Base-by-base conservation (phyloP, 2,888 invertebrate genomes). In the Lordiphosa andalusiaca region DNA sequence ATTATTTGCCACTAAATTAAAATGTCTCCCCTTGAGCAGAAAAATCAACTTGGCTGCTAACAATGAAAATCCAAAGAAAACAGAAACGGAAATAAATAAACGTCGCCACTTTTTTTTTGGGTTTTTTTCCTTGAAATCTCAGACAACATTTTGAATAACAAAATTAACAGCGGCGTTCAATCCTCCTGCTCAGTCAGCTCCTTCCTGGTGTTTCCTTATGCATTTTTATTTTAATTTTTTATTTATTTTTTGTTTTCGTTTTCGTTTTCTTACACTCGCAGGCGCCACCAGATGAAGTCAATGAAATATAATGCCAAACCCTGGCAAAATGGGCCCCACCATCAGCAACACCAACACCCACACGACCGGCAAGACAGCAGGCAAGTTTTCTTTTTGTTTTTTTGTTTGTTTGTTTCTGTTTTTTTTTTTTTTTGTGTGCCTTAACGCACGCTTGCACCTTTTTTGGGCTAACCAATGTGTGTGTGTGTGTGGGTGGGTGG, bases 11-110 rank as follows among this genome's bases (percentile, higher is more conserved):
- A 71, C 61, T 61, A 80, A 74, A 72, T 74, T 69, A 67, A 71
- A 77, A 77, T 62, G 60, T 36, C 1, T 44, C 44, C 30, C 48
- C 63, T 9, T 53, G 49, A 40, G 46, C 49, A 56, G 42, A 55
- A 72, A 80, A 87, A 75, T 84, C 76, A 70, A 75, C 71, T 71
- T 71, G 6, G 6, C 16, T 12, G n/a, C 52, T 63, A 73, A 86
- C 85, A 86, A 85, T 82, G 73, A 58, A 53, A 69, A 75, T 53
- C 59, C 73, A 65, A 66, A 67, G 59, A 42, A 35, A 25, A 55
- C 37, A 30, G 38, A 49, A 40, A 76, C 85, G 87, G 88, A 88
- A 88, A 87, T 88, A 87, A 87, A 88, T 88, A 88, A 88, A 87
- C 86, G 85, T 87, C 87, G 84, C 80, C 81, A 62, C 52, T 61